Evolutionary conservation across 2,888 invertebrate genomes (phyloP).

Genomic region (Flexamia atlantica): DNA sequence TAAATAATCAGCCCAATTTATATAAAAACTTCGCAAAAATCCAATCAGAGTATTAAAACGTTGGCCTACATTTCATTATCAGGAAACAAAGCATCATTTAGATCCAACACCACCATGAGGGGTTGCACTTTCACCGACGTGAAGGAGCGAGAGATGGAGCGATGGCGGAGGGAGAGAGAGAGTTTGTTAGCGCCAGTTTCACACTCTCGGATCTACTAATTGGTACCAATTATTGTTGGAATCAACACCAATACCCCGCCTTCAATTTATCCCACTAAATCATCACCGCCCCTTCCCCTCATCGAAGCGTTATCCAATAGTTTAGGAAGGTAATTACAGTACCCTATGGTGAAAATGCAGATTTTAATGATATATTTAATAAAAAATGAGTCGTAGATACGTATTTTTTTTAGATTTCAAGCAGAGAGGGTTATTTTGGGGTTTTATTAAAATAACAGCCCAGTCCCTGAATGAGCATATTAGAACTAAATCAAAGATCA

Average conservation of each 20-base stretch:
- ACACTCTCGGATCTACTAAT: slow-evolving; percentile 37
- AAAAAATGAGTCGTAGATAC: too few species aligned
- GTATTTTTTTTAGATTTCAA: too few species aligned
- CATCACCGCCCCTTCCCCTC: background rate
- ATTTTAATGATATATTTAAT: too few species aligned
- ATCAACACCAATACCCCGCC: background rate
- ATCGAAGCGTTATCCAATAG: background rate
- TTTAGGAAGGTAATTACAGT: too few species aligned
- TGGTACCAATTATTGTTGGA: slow-evolving; percentile 40
- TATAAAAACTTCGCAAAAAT: too few species aligned
- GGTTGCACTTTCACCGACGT: background rate
- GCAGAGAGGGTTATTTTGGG: too few species aligned
- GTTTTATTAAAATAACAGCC: too few species aligned
- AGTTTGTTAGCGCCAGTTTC: slow-evolving; percentile 27
- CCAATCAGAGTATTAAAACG: background rate
- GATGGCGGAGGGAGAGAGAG: slow-evolving; percentile 20
- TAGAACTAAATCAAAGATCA: too few species aligned
- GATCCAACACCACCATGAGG: background rate
- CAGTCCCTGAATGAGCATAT: too few species aligned
- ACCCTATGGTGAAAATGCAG: too few species aligned
- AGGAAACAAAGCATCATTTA: background rate
- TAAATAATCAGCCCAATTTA: too few species aligned
- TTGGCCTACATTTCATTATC: background rate
- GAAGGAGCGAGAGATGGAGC: slow-evolving; percentile 11
- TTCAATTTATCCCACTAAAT: background rate